A percentile compares a stretch with the other conserved stretches of the same genome.
phyloP scores from a whole-genome alignment of 1,140 invertebrate genomes.

The Drosophila gunungcola region DNA sequence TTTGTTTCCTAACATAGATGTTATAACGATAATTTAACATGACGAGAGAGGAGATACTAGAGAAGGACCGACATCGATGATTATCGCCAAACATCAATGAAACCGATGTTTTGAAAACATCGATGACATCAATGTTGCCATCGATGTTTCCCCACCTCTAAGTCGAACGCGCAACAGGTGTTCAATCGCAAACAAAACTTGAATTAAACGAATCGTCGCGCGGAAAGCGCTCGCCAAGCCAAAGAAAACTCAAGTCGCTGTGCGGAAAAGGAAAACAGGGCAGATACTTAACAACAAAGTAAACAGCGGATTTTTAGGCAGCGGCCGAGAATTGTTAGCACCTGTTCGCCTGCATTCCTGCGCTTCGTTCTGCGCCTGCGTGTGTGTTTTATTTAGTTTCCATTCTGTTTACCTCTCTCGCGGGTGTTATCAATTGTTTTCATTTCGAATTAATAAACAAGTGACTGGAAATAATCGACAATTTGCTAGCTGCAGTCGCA shows the following conservation, averaged over 20 bases:
- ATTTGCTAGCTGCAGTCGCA: constrained; percentile 60
- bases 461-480: constrained; percentile 43
- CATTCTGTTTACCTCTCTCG: constrained; percentile 13
- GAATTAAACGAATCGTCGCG: constrained; percentile 15
- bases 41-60: no score
- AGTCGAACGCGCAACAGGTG: constrained; percentile 33
- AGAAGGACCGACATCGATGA: no score
- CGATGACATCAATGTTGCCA: no score
- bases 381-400: constrained; percentile 10
- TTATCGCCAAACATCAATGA: no score
- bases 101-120: not conserved
- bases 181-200: constrained; percentile 30
- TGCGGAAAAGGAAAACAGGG: constrained; percentile 32
- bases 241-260: constrained; percentile 41
- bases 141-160: not conserved
- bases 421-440: constrained; percentile 9
- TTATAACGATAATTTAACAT: no score
- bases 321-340: constrained; percentile 42
- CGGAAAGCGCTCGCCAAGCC: constrained; percentile 28
- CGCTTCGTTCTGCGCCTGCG: constrained; percentile 10
- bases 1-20: no score
- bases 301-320: not conserved
- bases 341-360: constrained; percentile 67
- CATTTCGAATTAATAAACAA: constrained; percentile 25
- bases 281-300: constrained; percentile 14